Evolutionary conservation across 2,113 vertebrate genomes (phyloP).

Genomic region (Paralichthys olivaceus): DNA sequence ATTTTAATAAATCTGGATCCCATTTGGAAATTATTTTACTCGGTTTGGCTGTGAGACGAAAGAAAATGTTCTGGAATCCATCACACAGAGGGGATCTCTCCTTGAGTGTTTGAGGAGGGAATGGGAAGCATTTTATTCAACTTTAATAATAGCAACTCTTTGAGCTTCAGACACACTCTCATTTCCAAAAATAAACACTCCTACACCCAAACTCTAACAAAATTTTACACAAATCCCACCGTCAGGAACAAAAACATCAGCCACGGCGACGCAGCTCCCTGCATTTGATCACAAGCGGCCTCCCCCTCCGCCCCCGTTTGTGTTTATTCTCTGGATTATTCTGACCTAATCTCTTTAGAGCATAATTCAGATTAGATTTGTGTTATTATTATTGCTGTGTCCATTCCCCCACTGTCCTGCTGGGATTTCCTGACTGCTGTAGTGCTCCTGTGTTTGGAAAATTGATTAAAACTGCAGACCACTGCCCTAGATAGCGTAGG

Average conservation of each 20-base stretch:
- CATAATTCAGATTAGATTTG: slow-evolving; percentile 86
- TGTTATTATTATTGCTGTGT: slow-evolving; percentile 84
- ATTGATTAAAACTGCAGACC: slow-evolving; percentile 85
- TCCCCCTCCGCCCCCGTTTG: slow-evolving; percentile 57
- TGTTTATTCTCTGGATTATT: slow-evolving; percentile 85
- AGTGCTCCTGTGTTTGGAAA: slow-evolving; percentile 72
- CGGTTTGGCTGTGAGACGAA: slow-evolving; percentile 10
- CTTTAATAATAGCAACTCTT: slow-evolving; percentile 60
- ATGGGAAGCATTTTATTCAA: slow-evolving; percentile 36
- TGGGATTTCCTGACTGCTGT: slow-evolving; percentile 70
- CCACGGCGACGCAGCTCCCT: slow-evolving; percentile 31
- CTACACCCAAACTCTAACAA: slow-evolving; percentile 50
- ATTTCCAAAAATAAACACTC: slow-evolving; percentile 68
- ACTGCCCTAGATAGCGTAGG: slow-evolving; percentile 77
- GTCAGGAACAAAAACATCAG: slow-evolving; percentile 42
- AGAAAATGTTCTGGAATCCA: slow-evolving; percentile 25
- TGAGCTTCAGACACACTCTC: slow-evolving; percentile 40
- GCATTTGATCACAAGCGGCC: slow-evolving; percentile 55
- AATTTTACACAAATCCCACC: slow-evolving; percentile 60
- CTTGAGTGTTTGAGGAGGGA: slow-evolving; percentile 44
- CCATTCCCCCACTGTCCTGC: slow-evolving; percentile 68
- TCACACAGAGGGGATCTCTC: slow-evolving; percentile 26
- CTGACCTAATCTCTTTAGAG: slow-evolving; percentile 82
- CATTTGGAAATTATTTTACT: slow-evolving; percentile 24
- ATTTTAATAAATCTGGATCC: slow-evolving; percentile 32